Base-by-base conservation (phyloP, 2,888 invertebrate genomes). In the Lingula anatina region DNA sequence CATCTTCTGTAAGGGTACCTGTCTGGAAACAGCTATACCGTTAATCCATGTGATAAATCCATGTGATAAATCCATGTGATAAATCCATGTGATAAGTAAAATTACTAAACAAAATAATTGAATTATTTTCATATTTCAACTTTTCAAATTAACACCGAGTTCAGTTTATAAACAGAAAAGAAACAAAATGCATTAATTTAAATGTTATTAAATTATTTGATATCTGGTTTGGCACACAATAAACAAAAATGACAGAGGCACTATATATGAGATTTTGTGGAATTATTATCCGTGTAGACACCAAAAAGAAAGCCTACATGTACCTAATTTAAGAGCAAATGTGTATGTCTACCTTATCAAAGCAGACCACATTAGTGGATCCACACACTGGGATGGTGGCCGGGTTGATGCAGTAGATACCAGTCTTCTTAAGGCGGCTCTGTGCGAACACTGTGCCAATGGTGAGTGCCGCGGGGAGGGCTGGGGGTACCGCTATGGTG, bases 271-370 rank as follows among this genome's bases (percentile, higher is more conserved):
- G n/a, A n/a, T n/a, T n/a, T n/a, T n/a, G n/a, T n/a, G n/a, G n/a
- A n/a, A n/a, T n/a, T n/a, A n/a, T n/a, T n/a, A n/a, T n/a, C n/a
- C n/a, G n/a, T n/a, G n/a, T n/a, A n/a, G 7, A 31, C 15, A 15
- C 31, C 15, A 12, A 7, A 31, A 7, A 12, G 9, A 31, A 15
- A n/a, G n/a, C n/a, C n/a, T 15, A 15, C 35, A 35, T 12, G 35
- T n/a, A 35, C 35, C 12, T 12, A 35, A 35, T 12, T 35, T 15
- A 12, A 35, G 35, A n/a, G 35, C 35, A 15, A 44, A n/a, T n/a
- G n/a, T n/a, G n/a, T n/a, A n/a, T n/a, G n/a, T n/a, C n/a, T 47
- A 71, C 71, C 67, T 78, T 78, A 53, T 78, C 78, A 65, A 78
- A 78, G 55, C 77, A 77, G 52, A 75, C 68, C 38, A 68, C 65